A percentile compares a stretch with the other conserved stretches of the same genome.
These are phyloP conservation scores for Calephelis perditalis DNA, from an alignment of 2,888 invertebrate species.

Conservation along the genomic window DNA sequence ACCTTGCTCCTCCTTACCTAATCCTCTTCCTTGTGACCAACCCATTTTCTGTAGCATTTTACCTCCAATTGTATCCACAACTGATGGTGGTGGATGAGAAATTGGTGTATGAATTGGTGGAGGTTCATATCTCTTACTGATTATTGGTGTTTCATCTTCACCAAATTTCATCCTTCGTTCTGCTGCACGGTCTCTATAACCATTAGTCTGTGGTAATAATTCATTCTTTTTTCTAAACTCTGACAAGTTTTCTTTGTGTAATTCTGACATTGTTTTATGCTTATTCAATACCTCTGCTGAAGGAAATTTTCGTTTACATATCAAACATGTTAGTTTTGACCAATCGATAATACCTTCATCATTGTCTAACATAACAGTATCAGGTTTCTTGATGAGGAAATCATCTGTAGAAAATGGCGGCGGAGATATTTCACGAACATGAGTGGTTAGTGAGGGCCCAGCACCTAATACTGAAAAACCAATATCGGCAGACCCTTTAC, in stretches of 20 bases:
- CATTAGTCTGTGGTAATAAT: constrained; percentile 50
- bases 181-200: constrained; percentile 96
- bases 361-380: constrained; percentile 77
- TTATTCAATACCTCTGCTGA: constrained; percentile 92
- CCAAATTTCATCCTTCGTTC: constrained; percentile 96
- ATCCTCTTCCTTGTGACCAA: constrained; percentile 97
- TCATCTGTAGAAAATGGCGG: constrained; percentile 51
- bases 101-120: constrained; percentile 63
- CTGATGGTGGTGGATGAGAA: constrained; percentile 81
- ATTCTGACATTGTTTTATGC: constrained; percentile 94
- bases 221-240: constrained; percentile 67
- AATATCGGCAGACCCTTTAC: constrained; percentile 92
- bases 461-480: constrained; percentile 95
- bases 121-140: constrained; percentile 62
- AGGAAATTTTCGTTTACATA: constrained; percentile 97
- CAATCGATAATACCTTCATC: constrained; percentile 91
- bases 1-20: constrained; percentile 96
- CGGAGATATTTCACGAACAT: constrained; percentile 56
- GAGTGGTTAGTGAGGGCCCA: constrained; percentile 55
- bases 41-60: constrained; percentile 99
- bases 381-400: constrained; percentile 66
- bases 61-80: constrained; percentile 94
- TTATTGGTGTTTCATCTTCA: constrained; percentile 83
- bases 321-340: constrained; percentile 92
- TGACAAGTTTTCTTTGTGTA: constrained; percentile 93